Percentiles rank a stretch among this genome's conserved stretches.
Conservation (phyloP, 2,888 invertebrate genomes). For the Polymixis flavicincta region DNA sequence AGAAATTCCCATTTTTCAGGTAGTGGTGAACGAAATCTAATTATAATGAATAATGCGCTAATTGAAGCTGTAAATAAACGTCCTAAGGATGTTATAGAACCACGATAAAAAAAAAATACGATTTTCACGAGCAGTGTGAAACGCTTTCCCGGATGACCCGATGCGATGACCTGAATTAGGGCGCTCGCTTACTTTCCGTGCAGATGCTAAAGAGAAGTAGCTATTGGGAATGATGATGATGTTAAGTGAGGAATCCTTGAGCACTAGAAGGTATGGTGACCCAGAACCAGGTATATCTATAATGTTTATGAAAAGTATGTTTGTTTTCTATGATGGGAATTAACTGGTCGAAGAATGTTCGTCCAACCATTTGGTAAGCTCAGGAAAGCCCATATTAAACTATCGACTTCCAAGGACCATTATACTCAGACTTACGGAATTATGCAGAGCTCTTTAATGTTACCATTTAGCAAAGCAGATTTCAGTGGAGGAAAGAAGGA, state of each 20-base stretch:
- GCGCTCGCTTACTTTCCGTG: constrained; percentile 12
- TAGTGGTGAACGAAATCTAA: neutral
- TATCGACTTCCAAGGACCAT: constrained; percentile 17
- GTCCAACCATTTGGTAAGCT: neutral
- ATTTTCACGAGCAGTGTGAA: constrained; percentile 25
- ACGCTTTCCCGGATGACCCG: constrained; percentile 39
- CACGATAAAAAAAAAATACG: neutral
- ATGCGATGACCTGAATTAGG: constrained; percentile 48
- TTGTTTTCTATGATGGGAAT: neutral
- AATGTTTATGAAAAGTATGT: too few relatives aligned
- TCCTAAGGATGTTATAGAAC: neutral
- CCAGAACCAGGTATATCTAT: too few relatives aligned
- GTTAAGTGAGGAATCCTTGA: too few relatives aligned
- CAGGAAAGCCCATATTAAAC: constrained; percentile 15
- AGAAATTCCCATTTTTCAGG: neutral
- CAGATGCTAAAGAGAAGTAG: neutral
- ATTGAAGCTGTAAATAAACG: neutral
- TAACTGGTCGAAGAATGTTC: neutral
- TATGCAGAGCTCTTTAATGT: constrained; percentile 54
- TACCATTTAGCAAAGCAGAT: constrained; percentile 50
- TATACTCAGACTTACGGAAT: constrained; percentile 48
- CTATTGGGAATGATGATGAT: neutral
- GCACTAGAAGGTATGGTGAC: too few relatives aligned
- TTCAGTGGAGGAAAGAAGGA: constrained; percentile 39
- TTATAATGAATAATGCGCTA: neutral